Evolutionary conservation across 2,113 vertebrate genomes (phyloP).

Genomic region (Antechinus flavipes): DNA sequence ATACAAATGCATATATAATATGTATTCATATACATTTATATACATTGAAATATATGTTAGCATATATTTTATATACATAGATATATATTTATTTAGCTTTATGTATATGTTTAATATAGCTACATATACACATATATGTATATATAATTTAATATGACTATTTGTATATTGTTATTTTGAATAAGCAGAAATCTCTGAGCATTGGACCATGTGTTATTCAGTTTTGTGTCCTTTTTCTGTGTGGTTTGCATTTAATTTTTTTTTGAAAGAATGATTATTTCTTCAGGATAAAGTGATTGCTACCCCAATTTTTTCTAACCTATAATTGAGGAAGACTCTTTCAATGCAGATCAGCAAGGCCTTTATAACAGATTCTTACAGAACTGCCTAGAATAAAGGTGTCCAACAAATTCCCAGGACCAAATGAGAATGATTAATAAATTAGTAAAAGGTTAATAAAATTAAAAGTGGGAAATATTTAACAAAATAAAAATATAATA

Average conservation of each 20-base stretch:
- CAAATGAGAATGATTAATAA: neutral
- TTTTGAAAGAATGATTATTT: neutral
- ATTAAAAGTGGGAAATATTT: neutral
- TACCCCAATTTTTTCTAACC: conserved; percentile 19
- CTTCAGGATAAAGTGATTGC: conserved; percentile 15
- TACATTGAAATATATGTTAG: too few species aligned
- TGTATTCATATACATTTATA: too few species aligned
- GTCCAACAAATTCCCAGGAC: neutral
- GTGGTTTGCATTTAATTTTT: neutral
- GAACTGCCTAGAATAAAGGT: neutral
- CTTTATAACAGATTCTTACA: neutral
- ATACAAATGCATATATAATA: too few species aligned
- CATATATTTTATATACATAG: too few species aligned
- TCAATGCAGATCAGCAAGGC: neutral
- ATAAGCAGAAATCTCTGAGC: neutral
- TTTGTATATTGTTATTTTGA: neutral
- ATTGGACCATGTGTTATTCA: neutral
- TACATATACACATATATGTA: neutral
- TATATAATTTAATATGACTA: too few species aligned
- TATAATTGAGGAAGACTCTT: neutral
- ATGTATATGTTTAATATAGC: neutral
- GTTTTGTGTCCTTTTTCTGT: neutral
- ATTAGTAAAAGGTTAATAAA: too few species aligned
- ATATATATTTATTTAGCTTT: too few species aligned
- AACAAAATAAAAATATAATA: neutral